Base-by-base conservation (phyloP, 2,113 vertebrate species). In the Neomonachus schauinslandi region DNA sequence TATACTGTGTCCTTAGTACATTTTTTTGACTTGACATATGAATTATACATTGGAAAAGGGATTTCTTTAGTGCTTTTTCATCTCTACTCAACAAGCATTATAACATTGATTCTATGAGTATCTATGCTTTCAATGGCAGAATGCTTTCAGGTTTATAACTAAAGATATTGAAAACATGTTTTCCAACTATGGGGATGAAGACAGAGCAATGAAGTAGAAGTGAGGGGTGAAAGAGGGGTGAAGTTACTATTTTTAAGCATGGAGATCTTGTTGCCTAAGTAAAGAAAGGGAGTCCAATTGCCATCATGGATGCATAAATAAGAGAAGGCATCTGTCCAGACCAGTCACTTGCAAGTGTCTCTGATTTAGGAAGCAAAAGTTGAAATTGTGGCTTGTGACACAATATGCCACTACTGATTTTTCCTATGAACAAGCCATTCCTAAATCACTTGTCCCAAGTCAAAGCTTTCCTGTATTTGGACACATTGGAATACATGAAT, bases 111-210 rank as follows among this genome's bases (percentile, higher is more conserved):
- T 93, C 55, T 85, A 22, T 12, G 19, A 87, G 89, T 92, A 95
- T 67, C 61, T 36, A 33, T 77, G 28, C 36, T 96, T 96, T 88
- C 42, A 90, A 14, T 77, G 51, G 76, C 5, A 96, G 85, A 81
- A 89, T 91, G 57, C 61, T 92, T 98, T 97, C 77, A 91, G 31
- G 36, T 84, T 97, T 94, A 67, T 82, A 94, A 76, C 28, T 21
- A 96, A 95, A 91, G 72, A 39, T 55, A 90, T 46, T 77, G 84
- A 89, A 97, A 97, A 93, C 31, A 92, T n/a, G 92, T 96, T 97
- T 95, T 96, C 74, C 55, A 72, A 42, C 55, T 77, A 6, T 31
- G 69, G 63, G 16, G 11, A 90, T 92, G 26, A 95, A 42, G 39
- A 18, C 7, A 90, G 59, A 95, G 57, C 46, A 95, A 89, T 94